Percentiles rank a stretch among this genome's conserved stretches.
Evolutionary conservation across 2,888 invertebrate species (phyloP).

Genomic region (Agrotis ipsilon): DNA sequence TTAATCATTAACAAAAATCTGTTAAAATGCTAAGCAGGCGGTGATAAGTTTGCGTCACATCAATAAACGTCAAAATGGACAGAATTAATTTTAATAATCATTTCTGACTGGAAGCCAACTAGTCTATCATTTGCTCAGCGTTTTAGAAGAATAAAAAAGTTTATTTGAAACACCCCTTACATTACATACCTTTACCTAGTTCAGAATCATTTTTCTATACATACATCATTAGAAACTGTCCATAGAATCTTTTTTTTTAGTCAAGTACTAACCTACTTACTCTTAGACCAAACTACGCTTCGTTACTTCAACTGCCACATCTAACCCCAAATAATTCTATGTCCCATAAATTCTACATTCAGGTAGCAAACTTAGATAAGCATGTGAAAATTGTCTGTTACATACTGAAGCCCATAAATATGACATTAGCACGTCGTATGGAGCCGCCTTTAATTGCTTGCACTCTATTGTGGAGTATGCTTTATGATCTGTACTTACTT

Average conservation of each 20-base stretch:
- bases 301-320: conserved; percentile 36
- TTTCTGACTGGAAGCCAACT: background rate
- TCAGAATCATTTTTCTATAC: no score
- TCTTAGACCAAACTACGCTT: background rate
- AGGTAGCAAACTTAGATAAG: conserved; percentile 81
- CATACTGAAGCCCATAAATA: conserved; percentile 87
- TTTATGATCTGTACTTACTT: conserved; percentile 74
- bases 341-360: conserved; percentile 76
- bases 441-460: conserved; percentile 81
- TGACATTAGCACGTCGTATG: conserved; percentile 88
- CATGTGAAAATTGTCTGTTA: conserved; percentile 88
- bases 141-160: background rate
- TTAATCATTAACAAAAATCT: no score
- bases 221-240: no score
- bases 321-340: conserved; percentile 65
- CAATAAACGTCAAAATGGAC: background rate
- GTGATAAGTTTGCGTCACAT: background rate
- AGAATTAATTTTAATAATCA: background rate
- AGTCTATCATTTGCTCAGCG: background rate
- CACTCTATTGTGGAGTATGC: conserved; percentile 77
- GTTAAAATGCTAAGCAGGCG: background rate
- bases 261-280: background rate
- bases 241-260: background rate
- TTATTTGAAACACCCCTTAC: background rate
- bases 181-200: background rate